Evolutionary conservation across 1,140 invertebrate species (phyloP), one percentile per base, ranked within the genome.

Genomic region (Brachionus paranguensis): DNA sequence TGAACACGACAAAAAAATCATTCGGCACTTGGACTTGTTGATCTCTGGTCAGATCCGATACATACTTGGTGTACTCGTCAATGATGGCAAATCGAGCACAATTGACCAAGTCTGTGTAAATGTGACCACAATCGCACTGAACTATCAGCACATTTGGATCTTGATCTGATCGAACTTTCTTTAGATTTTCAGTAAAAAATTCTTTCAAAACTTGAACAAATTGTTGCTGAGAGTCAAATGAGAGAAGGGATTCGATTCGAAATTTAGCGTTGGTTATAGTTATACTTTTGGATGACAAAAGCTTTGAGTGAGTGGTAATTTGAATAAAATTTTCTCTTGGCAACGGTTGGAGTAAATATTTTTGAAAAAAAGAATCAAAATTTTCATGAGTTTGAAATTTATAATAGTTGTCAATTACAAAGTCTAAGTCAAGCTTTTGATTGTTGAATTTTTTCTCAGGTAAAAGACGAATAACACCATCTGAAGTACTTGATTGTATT

Each of bases 71-170:
- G 17, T 50, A 76, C 20, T 76, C 72, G 17, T 76, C 72, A 50
- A 76, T 76, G 7, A 76, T 76, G 24, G 72, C 50, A 79, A 87
- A 87, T 41, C 87, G 85, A 27, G 87, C 87, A 86, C 87, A 87
- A 24, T 86, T 87, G 5, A 88, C 85, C 43, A 88, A 85, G 33
- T 86, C 86, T 27, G 84, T 78, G 81, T 88, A 86, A 12, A 85
- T 64, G 55, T 88, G 86, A 12, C 87, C 87, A 85, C 86, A 86
- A 24, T 88, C 88, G 86, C 87, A 88, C 68, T 88, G 88, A 37
- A 89, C 76, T 24, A 89, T 84, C 55, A 89, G 70, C 17, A 89
- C 68, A 29, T 84, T 86, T 29, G 83, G 79, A 10, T 79, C 47
- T 84, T n/a, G 84, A 64, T 11, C 85, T 85, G 10, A 50, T 68